Evolutionary conservation across 2,888 invertebrate species (phyloP), one percentile per base, ranked within the genome.

Genomic region (Meliscaeva auricollis): DNA sequence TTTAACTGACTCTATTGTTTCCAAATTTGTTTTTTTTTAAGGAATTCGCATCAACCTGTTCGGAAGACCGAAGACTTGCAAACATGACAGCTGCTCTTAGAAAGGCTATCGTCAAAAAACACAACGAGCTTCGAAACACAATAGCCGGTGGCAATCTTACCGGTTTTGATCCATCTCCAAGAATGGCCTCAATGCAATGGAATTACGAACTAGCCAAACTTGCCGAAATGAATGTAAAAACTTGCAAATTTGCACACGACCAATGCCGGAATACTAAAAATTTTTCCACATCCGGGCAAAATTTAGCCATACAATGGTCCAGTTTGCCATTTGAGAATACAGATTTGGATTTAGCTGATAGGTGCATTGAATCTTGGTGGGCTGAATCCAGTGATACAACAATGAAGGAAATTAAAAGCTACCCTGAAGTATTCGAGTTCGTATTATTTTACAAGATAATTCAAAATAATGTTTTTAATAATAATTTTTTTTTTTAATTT

Each of bases 281-380:
- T 11, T 69, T 8, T 6, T 22, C 7, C 2, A 8, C 38, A 20
- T 52, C 68, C 0, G 68, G 68, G 4, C 68, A 68, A 38, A 68
- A 68, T 68, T 5, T 68, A 3, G 68, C 38, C 0, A 7, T 9
- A 26, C 22, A 11, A 0, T 50, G 26, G n/a, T 7, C 20, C 13
- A 38, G 3, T 50, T 1, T 0, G 0, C 3, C 1, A 7, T 32
- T 17, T 30, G 9, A 8, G 8, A 20, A 1, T 22, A 3, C 17
- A 3, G 22, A 4, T 1, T 5, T 11, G 8, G 5, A 5, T 0
- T 17, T 48, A 0, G 3, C 58, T 0, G 5, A 83, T 3, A 2
- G 22, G 4, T 66, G 70, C 26, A 88, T 90, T 1, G 64, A 88
- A 22, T 83, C 83, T 68, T 90, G 90, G 90, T 90, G 88, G 83